These are phyloP conservation scores for Vespertilio murinus DNA, from an alignment of 2,797 vertebrate species.

Conservation along the genomic window DNA sequence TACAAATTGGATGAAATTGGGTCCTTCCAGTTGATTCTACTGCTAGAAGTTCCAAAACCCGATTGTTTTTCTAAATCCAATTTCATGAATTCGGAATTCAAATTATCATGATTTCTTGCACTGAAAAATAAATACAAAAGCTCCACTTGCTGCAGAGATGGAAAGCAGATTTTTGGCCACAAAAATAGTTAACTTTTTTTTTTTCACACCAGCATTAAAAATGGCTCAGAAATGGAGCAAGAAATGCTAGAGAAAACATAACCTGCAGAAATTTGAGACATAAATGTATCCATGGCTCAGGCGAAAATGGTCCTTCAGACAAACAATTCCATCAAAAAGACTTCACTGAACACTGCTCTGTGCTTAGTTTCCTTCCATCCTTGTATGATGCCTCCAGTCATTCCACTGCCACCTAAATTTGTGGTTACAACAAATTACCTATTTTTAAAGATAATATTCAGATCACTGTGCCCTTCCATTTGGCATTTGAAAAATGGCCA, in stretches of 20 bases:
- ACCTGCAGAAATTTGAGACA: not conserved
- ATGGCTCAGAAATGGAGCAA: constrained; percentile 6
- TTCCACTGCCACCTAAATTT: not conserved
- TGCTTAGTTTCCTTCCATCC: not conserved
- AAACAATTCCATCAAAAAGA: not conserved
- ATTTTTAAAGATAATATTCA: constrained; percentile 6
- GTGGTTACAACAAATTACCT: not conserved
- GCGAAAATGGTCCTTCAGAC: not conserved
- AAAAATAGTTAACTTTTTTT: constrained; percentile 55
- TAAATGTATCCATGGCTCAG: not conserved
- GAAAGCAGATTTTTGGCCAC: constrained; percentile 30
- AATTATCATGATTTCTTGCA: constrained; percentile 69
- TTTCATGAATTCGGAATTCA: constrained; percentile 61
- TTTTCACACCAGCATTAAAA: constrained; percentile 12
- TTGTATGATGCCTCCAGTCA: not conserved
- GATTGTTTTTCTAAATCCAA: constrained; percentile 33
- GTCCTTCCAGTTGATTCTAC: constrained; percentile 55
- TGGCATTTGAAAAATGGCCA: not conserved
- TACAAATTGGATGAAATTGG: constrained; percentile 62
- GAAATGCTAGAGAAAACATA: constrained; percentile 1
- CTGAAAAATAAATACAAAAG: constrained; percentile 74
- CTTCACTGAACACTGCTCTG: not conserved
- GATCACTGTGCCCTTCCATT: not conserved
- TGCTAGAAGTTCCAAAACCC: constrained; percentile 36
- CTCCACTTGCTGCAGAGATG: constrained; percentile 55